Percentiles rank a stretch among this genome's conserved stretches.
Conservation (phyloP, 1,140 invertebrate genomes). For the Araneus ventricosus region DNA sequence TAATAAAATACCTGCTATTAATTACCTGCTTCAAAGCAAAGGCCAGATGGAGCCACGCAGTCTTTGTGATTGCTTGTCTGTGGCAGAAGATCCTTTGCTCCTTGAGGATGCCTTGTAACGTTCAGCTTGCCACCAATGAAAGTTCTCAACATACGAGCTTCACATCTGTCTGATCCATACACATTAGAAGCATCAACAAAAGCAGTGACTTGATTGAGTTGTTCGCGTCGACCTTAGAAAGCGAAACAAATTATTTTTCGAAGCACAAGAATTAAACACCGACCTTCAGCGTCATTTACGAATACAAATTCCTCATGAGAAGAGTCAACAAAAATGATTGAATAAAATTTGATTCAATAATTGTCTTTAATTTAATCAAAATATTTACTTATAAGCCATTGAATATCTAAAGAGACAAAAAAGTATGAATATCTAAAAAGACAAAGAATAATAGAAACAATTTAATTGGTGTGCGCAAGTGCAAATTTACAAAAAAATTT, state of each 20-base stretch:
- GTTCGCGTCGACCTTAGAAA: constrained; percentile 81
- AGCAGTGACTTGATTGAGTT: constrained; percentile 85
- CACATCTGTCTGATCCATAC: constrained; percentile 88
- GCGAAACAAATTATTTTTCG: neutral
- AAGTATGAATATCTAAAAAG: too few species aligned
- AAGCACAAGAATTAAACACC: too few species aligned
- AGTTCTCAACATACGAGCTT: constrained; percentile 86
- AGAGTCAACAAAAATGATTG: too few species aligned
- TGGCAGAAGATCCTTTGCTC: constrained; percentile 84
- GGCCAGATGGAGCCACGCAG: constrained; percentile 90
- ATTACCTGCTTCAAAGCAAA: constrained; percentile 89
- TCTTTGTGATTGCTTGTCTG: constrained; percentile 89
- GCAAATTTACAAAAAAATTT: too few species aligned
- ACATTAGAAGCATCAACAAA: constrained; percentile 84
- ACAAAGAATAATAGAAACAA: too few species aligned
- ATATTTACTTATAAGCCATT: too few species aligned
- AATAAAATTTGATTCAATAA: too few species aligned
- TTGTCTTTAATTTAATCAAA: too few species aligned
- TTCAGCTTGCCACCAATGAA: constrained; percentile 88
- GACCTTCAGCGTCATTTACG: too few species aligned
- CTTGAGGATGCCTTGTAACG: constrained; percentile 86
- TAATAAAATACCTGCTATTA: neutral
- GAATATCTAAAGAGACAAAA: too few species aligned
- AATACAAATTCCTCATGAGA: too few species aligned
- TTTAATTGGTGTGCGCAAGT: too few species aligned